These are phyloP conservation scores for Calephelis nemesis DNA, from an alignment of 1,140 invertebrate genomes.

Conservation along the genomic window DNA sequence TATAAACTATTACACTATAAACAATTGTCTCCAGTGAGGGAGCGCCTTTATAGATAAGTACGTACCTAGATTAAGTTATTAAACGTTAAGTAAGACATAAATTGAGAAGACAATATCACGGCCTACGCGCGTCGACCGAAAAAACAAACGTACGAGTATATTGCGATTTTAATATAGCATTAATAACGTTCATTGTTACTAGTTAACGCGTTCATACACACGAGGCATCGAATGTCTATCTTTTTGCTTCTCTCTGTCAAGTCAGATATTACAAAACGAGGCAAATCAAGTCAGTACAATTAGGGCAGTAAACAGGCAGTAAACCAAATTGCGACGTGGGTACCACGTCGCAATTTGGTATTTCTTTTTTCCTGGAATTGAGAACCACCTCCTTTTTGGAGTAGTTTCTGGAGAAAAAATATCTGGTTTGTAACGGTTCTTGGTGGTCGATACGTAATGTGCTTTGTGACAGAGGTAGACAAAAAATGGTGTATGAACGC, in stretches of 20 bases:
- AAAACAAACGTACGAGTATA: background rate
- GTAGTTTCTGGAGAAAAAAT: too few species aligned
- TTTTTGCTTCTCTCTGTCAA: background rate
- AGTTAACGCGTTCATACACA: background rate
- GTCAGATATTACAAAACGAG: background rate
- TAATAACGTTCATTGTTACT: background rate
- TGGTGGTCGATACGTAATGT: too few species aligned
- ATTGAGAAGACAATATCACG: slow-evolving; percentile 61
- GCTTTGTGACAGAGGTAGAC: too few species aligned
- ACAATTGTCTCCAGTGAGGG: background rate
- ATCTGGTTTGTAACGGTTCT: too few species aligned
- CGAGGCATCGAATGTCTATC: background rate
- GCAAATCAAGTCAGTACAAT: too few species aligned
- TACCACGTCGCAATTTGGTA: too few species aligned
- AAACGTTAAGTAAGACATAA: slow-evolving; percentile 20
- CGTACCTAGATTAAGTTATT: slow-evolving; percentile 20
- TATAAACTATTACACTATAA: background rate
- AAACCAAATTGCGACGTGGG: too few species aligned
- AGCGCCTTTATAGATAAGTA: background rate
- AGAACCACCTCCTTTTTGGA: too few species aligned
- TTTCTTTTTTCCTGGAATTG: too few species aligned
- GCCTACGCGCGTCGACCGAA: slow-evolving; percentile 41
- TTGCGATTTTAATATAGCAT: background rate
- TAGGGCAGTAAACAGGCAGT: too few species aligned
- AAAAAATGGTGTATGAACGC: too few species aligned